phyloP scores from a whole-genome alignment of 2,113 vertebrate genomes.

The Halichoerus grypus region DNA sequence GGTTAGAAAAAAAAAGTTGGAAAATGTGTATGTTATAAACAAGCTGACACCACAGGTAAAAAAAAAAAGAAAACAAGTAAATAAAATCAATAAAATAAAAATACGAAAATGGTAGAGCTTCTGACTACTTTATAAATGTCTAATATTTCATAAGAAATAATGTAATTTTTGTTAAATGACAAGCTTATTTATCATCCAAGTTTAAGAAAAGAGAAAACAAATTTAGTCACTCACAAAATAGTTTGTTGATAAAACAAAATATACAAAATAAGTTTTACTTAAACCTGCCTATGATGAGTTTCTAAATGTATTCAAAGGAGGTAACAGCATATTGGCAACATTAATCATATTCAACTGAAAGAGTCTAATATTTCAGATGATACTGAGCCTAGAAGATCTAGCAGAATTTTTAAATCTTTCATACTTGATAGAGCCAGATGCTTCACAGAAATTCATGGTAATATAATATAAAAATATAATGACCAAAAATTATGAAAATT shows the following conservation, averaged over 20 bases:
- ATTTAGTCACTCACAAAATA: constrained; percentile 26
- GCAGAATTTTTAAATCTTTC: constrained; percentile 27
- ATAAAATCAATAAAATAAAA: constrained; percentile 36
- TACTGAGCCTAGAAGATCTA: background rate
- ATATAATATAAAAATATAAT: constrained; percentile 49
- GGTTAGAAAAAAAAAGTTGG: background rate
- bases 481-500: background rate
- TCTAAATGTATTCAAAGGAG: constrained; percentile 27
- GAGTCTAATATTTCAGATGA: constrained; percentile 22
- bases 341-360: constrained; percentile 3
- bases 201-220: constrained; percentile 59
- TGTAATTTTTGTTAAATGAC: constrained; percentile 11
- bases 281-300: background rate
- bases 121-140: constrained; percentile 16
- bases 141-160: constrained; percentile 47
- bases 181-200: constrained; percentile 35
- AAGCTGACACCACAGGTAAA: background rate
- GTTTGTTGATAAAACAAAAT: background rate
- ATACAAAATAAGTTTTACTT: constrained; percentile 8
- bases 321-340: background rate
- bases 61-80: background rate
- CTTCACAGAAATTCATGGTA: constrained; percentile 27
- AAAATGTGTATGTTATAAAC: background rate
- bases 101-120: constrained; percentile 31
- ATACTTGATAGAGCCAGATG: background rate